Conservation (phyloP, 2,888 invertebrate genomes). For the Eupithecia centaureata region DNA sequence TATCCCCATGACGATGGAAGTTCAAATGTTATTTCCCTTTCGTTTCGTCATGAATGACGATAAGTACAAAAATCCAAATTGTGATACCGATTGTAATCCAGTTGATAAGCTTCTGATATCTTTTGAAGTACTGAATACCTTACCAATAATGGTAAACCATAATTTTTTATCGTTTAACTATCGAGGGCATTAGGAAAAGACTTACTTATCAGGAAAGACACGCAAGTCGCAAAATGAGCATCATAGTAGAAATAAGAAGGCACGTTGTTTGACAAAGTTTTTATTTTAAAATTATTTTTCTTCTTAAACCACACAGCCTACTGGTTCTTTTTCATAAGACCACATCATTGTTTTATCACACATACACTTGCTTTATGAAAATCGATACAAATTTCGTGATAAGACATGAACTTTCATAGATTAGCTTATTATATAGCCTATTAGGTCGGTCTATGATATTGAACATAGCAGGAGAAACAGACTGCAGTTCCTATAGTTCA, state of each 20-base stretch:
- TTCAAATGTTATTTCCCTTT: constrained; percentile 1
- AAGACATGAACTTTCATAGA: neutral
- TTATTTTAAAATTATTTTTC: neutral
- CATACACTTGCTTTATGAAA: neutral
- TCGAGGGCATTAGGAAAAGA: neutral
- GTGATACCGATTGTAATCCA: constrained; percentile 36
- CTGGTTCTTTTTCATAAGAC: neutral
- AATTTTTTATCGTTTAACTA: neutral
- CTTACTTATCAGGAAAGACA: neutral
- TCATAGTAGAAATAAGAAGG: neutral
- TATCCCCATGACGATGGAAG: neutral
- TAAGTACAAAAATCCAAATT: neutral
- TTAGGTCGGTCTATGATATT: neutral
- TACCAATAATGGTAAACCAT: neutral
- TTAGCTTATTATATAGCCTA: neutral
- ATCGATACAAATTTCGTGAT: neutral
- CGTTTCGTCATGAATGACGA: neutral
- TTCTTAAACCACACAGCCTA: neutral
- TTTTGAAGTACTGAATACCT: neutral
- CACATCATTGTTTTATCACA: neutral
- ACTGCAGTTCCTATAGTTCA: constrained; percentile 29
- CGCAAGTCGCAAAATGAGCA: neutral
- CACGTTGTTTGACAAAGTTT: neutral
- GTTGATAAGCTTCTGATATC: constrained; percentile 1
- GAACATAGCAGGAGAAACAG: neutral